phyloP scores from a whole-genome alignment of 2,797 vertebrate species.

The Hozukius guyotensis region DNA sequence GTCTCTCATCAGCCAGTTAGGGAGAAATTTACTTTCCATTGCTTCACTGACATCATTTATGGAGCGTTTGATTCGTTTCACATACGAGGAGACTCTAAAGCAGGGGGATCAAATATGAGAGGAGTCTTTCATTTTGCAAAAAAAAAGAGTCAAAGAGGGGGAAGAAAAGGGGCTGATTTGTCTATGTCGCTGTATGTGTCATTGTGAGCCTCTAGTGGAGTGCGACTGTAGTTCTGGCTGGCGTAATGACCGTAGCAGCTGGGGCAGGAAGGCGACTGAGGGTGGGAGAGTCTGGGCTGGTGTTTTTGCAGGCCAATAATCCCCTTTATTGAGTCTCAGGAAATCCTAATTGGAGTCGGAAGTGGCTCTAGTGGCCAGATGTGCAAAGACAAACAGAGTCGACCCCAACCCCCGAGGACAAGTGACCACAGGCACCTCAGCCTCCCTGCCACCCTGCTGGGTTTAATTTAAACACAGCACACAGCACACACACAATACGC shows the following conservation, averaged over 20 bases:
- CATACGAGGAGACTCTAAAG: constrained; percentile 38
- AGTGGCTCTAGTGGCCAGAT: constrained; percentile 78
- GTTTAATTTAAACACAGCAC: constrained; percentile 43
- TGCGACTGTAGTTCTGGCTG: constrained; percentile 59
- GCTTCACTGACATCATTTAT: constrained; percentile 52
- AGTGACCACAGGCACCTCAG: constrained; percentile 61
- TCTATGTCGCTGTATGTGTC: constrained; percentile 38
- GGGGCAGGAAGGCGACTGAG: constrained; percentile 64
- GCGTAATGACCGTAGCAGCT: constrained; percentile 69
- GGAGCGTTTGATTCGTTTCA: constrained; percentile 49
- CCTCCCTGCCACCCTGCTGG: constrained; percentile 38
- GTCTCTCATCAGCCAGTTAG: constrained; percentile 46
- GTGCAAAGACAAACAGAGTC: constrained; percentile 74
- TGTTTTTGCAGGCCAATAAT: constrained; percentile 79
- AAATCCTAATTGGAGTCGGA: constrained; percentile 83
- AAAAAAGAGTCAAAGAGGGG: neutral
- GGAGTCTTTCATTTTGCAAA: neutral
- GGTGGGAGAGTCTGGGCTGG: constrained; percentile 65
- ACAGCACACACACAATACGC: constrained; percentile 5
- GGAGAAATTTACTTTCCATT: constrained; percentile 47
- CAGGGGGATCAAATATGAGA: constrained; percentile 6
- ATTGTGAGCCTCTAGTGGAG: constrained; percentile 69
- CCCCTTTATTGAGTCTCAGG: constrained; percentile 82
- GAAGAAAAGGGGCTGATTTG: constrained; percentile 38
- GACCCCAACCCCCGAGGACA: constrained; percentile 55